A percentile compares a stretch with the other conserved stretches of the same genome.
Evolutionary conservation across 1,140 invertebrate species (phyloP).

Genomic region (Drosophila kurseongensis): DNA sequence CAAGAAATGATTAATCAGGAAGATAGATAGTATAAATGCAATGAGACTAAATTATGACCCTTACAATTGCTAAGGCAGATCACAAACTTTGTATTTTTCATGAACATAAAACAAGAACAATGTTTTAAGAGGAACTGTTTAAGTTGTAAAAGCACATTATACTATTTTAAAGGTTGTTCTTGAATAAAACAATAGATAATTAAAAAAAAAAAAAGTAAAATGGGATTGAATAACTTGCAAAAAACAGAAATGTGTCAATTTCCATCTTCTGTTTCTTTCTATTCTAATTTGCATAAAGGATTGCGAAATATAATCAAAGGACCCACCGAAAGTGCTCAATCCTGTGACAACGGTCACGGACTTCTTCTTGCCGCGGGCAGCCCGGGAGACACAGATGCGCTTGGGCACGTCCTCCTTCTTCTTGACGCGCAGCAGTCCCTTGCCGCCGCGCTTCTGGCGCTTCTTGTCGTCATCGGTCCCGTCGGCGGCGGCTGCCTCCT

Average conservation of each 20-base stretch:
- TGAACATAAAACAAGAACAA: too few species aligned
- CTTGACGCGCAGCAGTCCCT: constrained; percentile 94
- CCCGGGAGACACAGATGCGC: constrained; percentile 94
- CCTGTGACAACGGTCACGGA: constrained; percentile 96
- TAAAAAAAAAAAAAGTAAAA: too few species aligned
- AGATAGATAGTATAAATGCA: neutral
- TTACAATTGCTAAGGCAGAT: too few species aligned
- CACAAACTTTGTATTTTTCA: too few species aligned
- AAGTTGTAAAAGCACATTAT: too few species aligned
- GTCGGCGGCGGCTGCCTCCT: constrained; percentile 86
- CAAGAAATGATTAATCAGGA: neutral
- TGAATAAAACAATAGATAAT: too few species aligned
- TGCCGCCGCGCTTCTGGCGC: constrained; percentile 95
- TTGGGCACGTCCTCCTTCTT: constrained; percentile 95
- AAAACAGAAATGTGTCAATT: too few species aligned
- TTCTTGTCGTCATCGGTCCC: constrained; percentile 95
- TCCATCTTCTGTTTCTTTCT: too few species aligned
- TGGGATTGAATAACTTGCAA: too few species aligned
- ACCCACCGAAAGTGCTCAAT: constrained; percentile 93
- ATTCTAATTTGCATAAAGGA: neutral
- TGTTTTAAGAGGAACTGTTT: too few species aligned
- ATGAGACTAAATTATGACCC: neutral
- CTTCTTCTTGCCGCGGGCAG: constrained; percentile 99
- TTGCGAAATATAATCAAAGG: too few species aligned
- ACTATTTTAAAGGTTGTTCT: too few species aligned